These are phyloP conservation scores for Microhierax caerulescens DNA, from an alignment of 2,797 vertebrate genomes.

Conservation along the genomic window DNA sequence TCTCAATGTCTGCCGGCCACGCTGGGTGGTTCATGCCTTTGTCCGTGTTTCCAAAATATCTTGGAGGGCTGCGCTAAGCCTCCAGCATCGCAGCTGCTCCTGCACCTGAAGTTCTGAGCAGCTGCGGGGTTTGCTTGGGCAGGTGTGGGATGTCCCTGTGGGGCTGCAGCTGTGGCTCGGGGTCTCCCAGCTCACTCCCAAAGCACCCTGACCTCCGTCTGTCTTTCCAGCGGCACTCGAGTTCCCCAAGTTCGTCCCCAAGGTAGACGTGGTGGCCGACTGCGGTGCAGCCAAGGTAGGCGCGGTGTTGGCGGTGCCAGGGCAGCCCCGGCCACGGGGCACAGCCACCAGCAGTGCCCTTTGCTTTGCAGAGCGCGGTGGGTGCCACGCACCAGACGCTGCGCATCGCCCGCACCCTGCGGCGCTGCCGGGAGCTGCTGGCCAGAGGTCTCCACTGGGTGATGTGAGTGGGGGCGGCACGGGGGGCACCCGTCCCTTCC, in stretches of 20 bases:
- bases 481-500: rapidly evolving
- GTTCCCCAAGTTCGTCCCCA: conserved; percentile 77
- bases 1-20: rapidly evolving
- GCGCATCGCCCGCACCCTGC: conserved; percentile 76
- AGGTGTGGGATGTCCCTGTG: not conserved
- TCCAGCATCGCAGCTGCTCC: not conserved
- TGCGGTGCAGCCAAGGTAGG: conserved; percentile 86
- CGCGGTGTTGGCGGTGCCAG: rapidly evolving
- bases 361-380: conserved; percentile 76
- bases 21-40: rapidly evolving
- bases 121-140: rapidly evolving
- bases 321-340: rapidly evolving
- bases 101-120: rapidly evolving
- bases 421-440: conserved; percentile 79
- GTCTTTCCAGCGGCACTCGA: conserved; percentile 76
- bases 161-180: rapidly evolving
- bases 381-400: conserved; percentile 86
- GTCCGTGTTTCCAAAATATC: rapidly evolving
- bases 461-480: conserved; percentile 74
- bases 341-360: not conserved
- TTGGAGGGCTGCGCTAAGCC: not conserved
- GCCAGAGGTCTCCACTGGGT: conserved; percentile 85
- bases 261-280: conserved; percentile 86
- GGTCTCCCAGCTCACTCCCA: not conserved
- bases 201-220: rapidly evolving